Evolutionary conservation across 2,888 invertebrate genomes (phyloP).

Genomic region (Eubasilissa splendida): DNA sequence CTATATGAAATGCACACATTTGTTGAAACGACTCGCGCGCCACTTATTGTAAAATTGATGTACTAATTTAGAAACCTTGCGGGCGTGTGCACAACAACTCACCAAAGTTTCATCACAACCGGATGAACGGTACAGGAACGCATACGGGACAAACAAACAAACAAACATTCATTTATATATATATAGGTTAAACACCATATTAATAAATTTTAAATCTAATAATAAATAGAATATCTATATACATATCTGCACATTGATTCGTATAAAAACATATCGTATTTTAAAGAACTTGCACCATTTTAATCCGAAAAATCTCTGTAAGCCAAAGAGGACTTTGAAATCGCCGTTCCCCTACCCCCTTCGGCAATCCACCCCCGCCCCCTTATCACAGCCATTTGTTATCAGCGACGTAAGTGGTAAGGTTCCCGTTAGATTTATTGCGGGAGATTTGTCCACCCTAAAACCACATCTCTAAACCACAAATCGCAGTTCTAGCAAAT

Average conservation of each 20-base stretch:
- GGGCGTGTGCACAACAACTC: too few species aligned
- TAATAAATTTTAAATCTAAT: too few species aligned
- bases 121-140: too few species aligned
- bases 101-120: too few species aligned
- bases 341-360: slow-evolving; percentile 23
- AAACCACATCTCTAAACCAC: slow-evolving; percentile 12
- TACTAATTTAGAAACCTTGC: too few species aligned
- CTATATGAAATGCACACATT: too few species aligned
- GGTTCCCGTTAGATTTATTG: slow-evolving; percentile 57
- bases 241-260: not conserved
- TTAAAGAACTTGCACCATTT: slow-evolving; percentile 22
- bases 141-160: too few species aligned
- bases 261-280: not conserved
- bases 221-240: too few species aligned
- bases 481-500: not conserved
- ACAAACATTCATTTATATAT: too few species aligned
- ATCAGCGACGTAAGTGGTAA: slow-evolving; percentile 58
- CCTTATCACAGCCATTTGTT: slow-evolving; percentile 53
- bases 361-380: not conserved
- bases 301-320: slow-evolving; percentile 34
- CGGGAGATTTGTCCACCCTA: slow-evolving; percentile 50
- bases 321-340: slow-evolving; percentile 21
- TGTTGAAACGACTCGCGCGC: too few species aligned
- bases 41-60: too few species aligned
- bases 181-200: too few species aligned